phyloP scores from a whole-genome alignment of 2,888 invertebrate genomes.

The Scaeva pyrastri region DNA sequence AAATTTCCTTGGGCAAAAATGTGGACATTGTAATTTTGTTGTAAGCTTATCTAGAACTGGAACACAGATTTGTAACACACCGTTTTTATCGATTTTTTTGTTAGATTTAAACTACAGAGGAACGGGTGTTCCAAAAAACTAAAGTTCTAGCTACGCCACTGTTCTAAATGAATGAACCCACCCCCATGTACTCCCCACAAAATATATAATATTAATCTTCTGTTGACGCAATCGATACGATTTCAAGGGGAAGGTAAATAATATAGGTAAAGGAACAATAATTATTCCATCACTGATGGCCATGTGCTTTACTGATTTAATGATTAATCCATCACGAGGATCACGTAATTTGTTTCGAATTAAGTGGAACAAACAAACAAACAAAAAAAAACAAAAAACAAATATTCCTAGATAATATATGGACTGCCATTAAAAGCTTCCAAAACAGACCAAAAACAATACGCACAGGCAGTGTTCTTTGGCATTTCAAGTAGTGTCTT shows the following conservation, averaged over 20 bases:
- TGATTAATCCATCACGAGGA: conserved; percentile 37
- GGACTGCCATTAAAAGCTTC: conserved; percentile 28
- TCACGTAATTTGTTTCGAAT: conserved; percentile 43
- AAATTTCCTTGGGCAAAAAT: too few species aligned
- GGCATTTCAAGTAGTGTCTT: not conserved
- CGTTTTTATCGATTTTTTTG: too few species aligned
- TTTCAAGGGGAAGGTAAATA: not conserved
- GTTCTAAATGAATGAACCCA: too few species aligned
- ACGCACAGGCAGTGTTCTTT: not conserved
- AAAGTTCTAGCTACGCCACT: too few species aligned
- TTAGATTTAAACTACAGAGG: too few species aligned
- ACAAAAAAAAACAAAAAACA: conserved; percentile 41
- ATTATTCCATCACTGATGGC: not conserved
- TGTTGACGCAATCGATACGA: not conserved
- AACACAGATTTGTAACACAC: too few species aligned
- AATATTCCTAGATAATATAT: conserved; percentile 23
- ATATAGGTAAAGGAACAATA: not conserved
- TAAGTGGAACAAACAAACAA: conserved; percentile 46
- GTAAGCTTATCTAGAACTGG: too few species aligned
- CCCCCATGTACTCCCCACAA: too few species aligned
- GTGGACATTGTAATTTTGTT: too few species aligned
- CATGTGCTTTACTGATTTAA: conserved; percentile 5
- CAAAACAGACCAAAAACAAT: not conserved
- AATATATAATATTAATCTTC: not conserved
- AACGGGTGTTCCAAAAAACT: too few species aligned